A percentile compares a stretch with the other conserved stretches of the same genome.
phyloP scores from a whole-genome alignment of 2,797 vertebrate genomes.

The Sylvilagus floridanus region DNA sequence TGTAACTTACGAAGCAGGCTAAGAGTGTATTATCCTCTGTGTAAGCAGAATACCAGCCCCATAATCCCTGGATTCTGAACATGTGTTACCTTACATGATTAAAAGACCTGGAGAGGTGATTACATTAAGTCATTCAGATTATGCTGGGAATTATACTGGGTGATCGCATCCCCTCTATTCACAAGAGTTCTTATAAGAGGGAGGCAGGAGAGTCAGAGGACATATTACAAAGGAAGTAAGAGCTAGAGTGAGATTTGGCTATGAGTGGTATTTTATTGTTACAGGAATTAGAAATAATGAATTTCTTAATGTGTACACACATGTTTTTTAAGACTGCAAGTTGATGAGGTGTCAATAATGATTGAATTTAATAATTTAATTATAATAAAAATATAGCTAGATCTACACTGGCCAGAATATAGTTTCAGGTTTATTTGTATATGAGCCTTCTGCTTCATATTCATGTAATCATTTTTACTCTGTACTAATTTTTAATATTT shows the following conservation, averaged over 20 bases:
- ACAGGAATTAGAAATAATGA: background rate
- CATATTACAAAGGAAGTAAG: background rate
- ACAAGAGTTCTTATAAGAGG: background rate
- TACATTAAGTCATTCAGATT: background rate
- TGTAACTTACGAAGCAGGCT: background rate
- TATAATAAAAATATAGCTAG: background rate
- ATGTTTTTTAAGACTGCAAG: conserved; percentile 1
- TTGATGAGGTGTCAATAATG: background rate
- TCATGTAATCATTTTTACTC: background rate
- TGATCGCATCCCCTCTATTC: background rate
- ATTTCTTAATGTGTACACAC: background rate
- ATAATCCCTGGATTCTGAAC: background rate
- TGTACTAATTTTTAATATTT: background rate
- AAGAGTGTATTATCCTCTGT: background rate
- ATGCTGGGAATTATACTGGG: background rate
- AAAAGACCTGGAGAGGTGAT: background rate
- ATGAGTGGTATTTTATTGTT: background rate
- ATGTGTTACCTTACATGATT: background rate
- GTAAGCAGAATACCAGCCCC: background rate
- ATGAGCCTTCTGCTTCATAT: background rate
- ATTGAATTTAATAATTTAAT: conserved; percentile 36
- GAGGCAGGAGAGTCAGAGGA: background rate
- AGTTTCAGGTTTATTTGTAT: background rate
- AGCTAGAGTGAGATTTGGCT: background rate
- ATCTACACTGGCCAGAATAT: background rate